These are phyloP conservation scores for Coelopa frigida DNA, from an alignment of 1,140 invertebrate species.

Conservation along the genomic window DNA sequence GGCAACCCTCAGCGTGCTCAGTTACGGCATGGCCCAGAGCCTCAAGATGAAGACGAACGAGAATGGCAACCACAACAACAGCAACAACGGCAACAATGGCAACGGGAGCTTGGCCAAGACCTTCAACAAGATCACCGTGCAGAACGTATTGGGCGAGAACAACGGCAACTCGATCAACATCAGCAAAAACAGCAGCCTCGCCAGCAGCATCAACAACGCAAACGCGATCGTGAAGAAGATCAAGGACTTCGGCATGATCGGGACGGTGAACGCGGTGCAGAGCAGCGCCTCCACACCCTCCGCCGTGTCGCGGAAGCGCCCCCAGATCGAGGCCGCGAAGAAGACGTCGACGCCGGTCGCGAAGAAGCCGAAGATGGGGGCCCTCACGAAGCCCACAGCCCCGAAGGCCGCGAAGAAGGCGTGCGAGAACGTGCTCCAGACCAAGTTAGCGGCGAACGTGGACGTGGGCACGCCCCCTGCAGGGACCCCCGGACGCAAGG, in stretches of 20 bases:
- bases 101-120: constrained; percentile 19
- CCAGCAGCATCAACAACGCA: constrained; percentile 13
- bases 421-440: neutral
- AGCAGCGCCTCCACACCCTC: constrained; percentile 21
- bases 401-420: constrained; percentile 2
- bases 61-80: neutral
- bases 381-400: neutral
- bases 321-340: constrained; percentile 5
- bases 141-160: constrained; percentile 37
- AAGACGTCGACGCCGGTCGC: constrained; percentile 20
- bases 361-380: constrained; percentile 16
- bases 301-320: neutral
- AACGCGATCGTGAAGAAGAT: constrained; percentile 41
- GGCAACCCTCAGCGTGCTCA: constrained; percentile 13
- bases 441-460: constrained; percentile 1
- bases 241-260: constrained; percentile 39
- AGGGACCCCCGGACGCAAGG: constrained; percentile 35
- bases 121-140: constrained; percentile 37
- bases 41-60: constrained; percentile 14
- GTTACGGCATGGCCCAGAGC: constrained; percentile 11
- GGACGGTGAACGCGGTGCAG: constrained; percentile 30
- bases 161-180: constrained; percentile 28
- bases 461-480: constrained; percentile 9
- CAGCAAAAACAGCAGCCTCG: constrained; percentile 27
- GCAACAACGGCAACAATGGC: constrained; percentile 15